Base-by-base conservation (phyloP, 2,797 vertebrate species). In the Limnodromus scolopaceus region DNA sequence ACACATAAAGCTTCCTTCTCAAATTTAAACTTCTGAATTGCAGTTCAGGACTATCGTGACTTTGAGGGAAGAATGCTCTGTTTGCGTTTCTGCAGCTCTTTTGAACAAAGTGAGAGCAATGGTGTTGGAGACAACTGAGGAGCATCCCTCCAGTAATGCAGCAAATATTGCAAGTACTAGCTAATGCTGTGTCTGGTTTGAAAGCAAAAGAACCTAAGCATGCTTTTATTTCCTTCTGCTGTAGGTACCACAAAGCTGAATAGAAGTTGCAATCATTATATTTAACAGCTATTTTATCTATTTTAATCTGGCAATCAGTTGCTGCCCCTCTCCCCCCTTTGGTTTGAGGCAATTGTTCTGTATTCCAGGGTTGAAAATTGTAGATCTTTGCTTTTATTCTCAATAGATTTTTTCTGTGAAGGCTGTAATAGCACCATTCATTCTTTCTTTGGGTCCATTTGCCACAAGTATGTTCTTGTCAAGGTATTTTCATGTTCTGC, bases 301-400 rank as follows among this genome's bases (percentile, higher is more conserved):
- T 66, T 63, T 64, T 72, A 79, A 90, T 53, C 3, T 10, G 25
- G 24, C 19, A 45, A 12, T 25, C 2, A 1, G 5, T 72, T 64
- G 9, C 66, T 80, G 12, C 13, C 5, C 5, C 54, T 55, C 1
- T 3, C 8, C 2, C 19, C 5, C 0, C 27, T 69, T 63, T 57
- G 22, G 6, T 75, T 80, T 77, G 24, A 70, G 36, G 11, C 15
- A 60, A 1, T 84, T 76, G 18, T 34, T 89, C 39, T 0, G 0
- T 72, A 28, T 70, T 65, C 32, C 11, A 48, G 22, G 8, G 11
- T n/a, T 76, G 24, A 89, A 48, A 11, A 18, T 28, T 51, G 87
- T 39, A 36, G 16, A 3, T 24, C 8, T 82, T 66, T 54, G 46
- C n/a, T 71, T 71, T 87, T 89, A 51, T 72, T 95, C 25, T 91